These are phyloP conservation scores for Edolisoma coerulescens DNA, from an alignment of 2,113 vertebrate genomes.

Conservation along the genomic window DNA sequence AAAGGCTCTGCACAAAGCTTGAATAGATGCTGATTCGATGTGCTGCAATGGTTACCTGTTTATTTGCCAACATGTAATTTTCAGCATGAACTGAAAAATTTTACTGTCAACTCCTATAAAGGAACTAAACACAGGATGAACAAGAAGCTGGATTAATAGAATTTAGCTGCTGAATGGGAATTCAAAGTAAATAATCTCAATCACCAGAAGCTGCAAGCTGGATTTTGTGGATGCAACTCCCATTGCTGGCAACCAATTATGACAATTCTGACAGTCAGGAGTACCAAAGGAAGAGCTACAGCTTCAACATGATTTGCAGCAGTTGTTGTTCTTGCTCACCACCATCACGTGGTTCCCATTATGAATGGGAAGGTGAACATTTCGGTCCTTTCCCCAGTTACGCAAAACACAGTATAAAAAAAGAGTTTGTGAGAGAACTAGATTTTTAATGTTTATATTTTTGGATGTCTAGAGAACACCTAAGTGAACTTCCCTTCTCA, in stretches of 20 bases:
- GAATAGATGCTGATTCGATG: background rate
- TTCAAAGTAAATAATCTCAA: background rate
- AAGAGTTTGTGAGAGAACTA: background rate
- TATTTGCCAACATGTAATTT: background rate
- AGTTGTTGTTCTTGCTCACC: background rate
- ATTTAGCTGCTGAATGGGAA: background rate
- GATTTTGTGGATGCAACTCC: background rate
- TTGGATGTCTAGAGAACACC: background rate
- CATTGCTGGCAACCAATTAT: background rate
- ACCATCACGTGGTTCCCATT: background rate
- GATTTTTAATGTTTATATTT: background rate
- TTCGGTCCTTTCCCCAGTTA: background rate
- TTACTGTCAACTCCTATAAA: background rate
- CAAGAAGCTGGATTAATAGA: background rate
- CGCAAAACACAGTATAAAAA: background rate
- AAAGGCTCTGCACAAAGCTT: background rate
- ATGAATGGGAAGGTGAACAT: background rate
- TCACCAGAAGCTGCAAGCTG: background rate
- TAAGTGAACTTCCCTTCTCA: background rate
- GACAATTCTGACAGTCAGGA: background rate
- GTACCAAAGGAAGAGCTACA: background rate
- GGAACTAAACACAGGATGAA: background rate
- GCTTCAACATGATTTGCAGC: background rate
- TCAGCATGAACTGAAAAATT: background rate
- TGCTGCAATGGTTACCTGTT: background rate